phyloP scores from a whole-genome alignment of 1,140 invertebrate genomes.

The Bombus pascuorum region DNA sequence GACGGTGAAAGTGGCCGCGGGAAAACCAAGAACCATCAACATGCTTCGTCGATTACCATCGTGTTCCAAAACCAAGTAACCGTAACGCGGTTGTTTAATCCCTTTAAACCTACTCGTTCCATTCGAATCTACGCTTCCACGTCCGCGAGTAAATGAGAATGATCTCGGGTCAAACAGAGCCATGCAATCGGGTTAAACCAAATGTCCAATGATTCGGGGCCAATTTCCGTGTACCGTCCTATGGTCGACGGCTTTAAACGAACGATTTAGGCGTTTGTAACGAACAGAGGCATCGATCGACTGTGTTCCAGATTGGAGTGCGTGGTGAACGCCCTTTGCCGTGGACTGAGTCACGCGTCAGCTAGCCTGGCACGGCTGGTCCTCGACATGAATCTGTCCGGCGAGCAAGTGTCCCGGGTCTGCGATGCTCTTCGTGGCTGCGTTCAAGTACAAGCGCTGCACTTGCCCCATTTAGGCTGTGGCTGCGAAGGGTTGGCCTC shows the following conservation, averaged over 20 bases:
- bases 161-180: slow-evolving; percentile 1
- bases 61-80: not conserved
- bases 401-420: slow-evolving; percentile 82
- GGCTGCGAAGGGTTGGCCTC: slow-evolving; percentile 82
- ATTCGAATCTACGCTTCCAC: not conserved
- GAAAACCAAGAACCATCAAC: not conserved
- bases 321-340: slow-evolving; percentile 82
- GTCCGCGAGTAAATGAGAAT: slow-evolving; percentile 7
- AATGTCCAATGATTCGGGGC: not conserved
- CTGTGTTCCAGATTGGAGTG: slow-evolving; percentile 80
- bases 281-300: slow-evolving; percentile 11
- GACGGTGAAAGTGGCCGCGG: not conserved
- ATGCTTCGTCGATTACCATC: not conserved
- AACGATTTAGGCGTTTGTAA: slow-evolving; percentile 28
- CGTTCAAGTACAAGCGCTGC: slow-evolving; percentile 82
- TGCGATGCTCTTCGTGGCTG: slow-evolving; percentile 80
- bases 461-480: slow-evolving; percentile 84
- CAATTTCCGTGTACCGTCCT: slow-evolving; percentile 4
- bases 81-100: not conserved
- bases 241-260: not conserved
- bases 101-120: not conserved
- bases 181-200: not conserved
- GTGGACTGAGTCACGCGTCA: slow-evolving; percentile 76
- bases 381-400: slow-evolving; percentile 83
- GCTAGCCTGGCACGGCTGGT: slow-evolving; percentile 80